These are phyloP conservation scores for Rutpela maculata DNA, from an alignment of 2,888 invertebrate genomes.

Conservation along the genomic window DNA sequence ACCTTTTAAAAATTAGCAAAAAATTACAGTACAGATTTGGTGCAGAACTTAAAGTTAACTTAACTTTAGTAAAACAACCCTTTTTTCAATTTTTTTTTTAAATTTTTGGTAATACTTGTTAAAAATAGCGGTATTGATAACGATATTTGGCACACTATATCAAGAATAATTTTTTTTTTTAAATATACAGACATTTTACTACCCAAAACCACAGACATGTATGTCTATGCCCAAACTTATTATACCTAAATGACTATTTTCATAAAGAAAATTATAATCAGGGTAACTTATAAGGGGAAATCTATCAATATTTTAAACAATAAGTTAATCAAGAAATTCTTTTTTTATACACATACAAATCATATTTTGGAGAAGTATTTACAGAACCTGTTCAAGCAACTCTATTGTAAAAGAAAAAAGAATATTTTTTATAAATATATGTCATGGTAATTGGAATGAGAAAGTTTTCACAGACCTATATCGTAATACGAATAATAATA, in stretches of 20 bases:
- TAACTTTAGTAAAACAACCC: not conserved
- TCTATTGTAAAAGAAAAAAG: not conserved
- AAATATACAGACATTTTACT: not conserved
- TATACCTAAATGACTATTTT: not conserved
- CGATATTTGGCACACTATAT: constrained; percentile 19
- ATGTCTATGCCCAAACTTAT: not conserved
- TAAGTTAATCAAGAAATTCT: not conserved
- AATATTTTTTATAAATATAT: constrained; percentile 17
- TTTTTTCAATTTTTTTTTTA: not conserved
- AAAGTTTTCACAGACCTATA: constrained; percentile 25
- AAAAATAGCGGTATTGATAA: not conserved
- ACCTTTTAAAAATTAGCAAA: not conserved
- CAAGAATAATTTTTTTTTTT: not conserved
- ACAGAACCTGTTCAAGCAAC: not conserved
- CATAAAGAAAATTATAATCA: not conserved
- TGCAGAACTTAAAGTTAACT: not conserved
- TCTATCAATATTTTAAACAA: not conserved
- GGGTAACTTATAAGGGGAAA: not conserved
- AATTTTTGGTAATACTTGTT: not conserved
- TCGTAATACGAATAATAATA: constrained; percentile 19
- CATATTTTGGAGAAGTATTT: not conserved
- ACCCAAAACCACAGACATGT: not conserved
- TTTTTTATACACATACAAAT: not conserved
- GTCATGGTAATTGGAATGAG: constrained; percentile 33
- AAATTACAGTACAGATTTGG: not conserved